phyloP scores from a whole-genome alignment of 2,888 invertebrate species.

The Sarcophaga rosellei region DNA sequence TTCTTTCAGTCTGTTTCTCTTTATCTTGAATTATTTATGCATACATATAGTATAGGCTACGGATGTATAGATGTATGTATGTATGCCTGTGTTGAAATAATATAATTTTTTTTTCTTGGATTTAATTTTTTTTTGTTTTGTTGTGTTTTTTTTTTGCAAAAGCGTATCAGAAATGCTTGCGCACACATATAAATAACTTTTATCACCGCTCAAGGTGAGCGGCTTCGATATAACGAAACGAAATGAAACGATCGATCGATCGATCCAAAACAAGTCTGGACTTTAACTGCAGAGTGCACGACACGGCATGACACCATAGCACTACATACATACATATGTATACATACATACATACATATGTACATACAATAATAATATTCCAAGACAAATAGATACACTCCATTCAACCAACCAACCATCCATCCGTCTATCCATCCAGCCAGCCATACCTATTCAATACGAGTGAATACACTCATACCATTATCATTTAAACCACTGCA shows the following conservation, averaged over 20 bases:
- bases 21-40: background rate
- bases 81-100: background rate
- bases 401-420: background rate
- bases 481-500: background rate
- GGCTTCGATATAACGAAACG: slow-evolving; percentile 61
- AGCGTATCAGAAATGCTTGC: slow-evolving; percentile 61
- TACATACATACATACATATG: background rate
- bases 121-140: too few species aligned
- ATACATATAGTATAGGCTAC: background rate
- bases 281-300: slow-evolving; percentile 66
- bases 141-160: slow-evolving; percentile 49
- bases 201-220: slow-evolving; percentile 77
- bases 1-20: background rate
- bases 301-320: slow-evolving; percentile 59
- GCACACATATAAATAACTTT: slow-evolving; percentile 72
- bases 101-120: slow-evolving; percentile 27
- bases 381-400: background rate
- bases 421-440: background rate
- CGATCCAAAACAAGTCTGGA: slow-evolving; percentile 70
- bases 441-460: background rate
- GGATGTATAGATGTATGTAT: background rate
- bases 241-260: slow-evolving; percentile 24
- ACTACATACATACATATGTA: slow-evolving; percentile 12
- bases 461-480: background rate
- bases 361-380: background rate